Base-by-base conservation (phyloP, 2,888 invertebrate genomes). In the Tryphoninae sp. region DNA sequence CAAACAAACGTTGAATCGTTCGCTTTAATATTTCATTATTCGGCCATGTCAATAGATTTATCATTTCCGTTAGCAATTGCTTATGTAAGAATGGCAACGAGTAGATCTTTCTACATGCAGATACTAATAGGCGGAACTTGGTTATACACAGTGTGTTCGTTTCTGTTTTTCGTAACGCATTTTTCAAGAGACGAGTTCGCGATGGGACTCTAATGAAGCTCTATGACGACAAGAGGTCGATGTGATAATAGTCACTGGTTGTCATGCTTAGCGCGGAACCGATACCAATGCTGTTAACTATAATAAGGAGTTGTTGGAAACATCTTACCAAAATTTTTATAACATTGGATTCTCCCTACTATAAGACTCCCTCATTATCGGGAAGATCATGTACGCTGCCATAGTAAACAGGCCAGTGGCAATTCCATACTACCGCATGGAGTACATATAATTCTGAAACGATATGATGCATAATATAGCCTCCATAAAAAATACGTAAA, bases 181-280 rank as follows among this genome's bases (percentile, higher is more conserved):
- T 74, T 53, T 16, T 55, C 65, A 33, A 51, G 59, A 67, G 13
- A 9, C 16, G 69, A 69, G 26, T 53, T 81, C 74, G 55, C 81
- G 49, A 78, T 33, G 42, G 75, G 45, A 26, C 78, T 71, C 78
- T 78, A 81, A 81, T 78, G 55, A 33, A 13, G 6, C 61, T 13
- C 45, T 67, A 69, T 7, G 51, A 51, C 65, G 75, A 71, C 33
- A 74, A 67, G 61, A 75, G 75, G 40, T 78, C 71, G 71, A 81
- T 53, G 74, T 78, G 81, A 74, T 75, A 81, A 81, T 61, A 77
- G 40, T 65, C 77, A 40, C 59, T 77, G 62, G 33, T 64, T 19
- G 13, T 55, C 23, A 33, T 61, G 42, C 62, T 69, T 33, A 61
- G 16, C 61, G 68, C 13, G 7, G 33, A 9, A 49, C 2, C 13